Conservation (phyloP, 1,140 invertebrate genomes). For the Mercenaria mercenaria region DNA sequence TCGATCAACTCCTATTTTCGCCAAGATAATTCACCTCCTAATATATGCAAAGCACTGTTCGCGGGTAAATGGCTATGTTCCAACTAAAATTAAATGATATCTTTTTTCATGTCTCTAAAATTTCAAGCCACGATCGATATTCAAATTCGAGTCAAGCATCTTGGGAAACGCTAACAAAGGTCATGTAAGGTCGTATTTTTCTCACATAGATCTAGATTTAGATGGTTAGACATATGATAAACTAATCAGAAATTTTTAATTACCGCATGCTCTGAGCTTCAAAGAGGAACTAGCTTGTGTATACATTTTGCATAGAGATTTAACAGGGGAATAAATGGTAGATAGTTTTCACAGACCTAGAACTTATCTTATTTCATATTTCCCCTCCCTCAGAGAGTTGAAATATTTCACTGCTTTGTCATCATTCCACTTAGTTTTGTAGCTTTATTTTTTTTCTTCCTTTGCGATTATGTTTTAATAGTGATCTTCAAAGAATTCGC, state of each 20-base stretch:
- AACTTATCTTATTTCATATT: slow-evolving; percentile 59
- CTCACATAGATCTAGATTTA: slow-evolving; percentile 64
- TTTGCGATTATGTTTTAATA: slow-evolving; percentile 29
- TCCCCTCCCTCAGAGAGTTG: slow-evolving; percentile 53
- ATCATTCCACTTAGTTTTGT: not conserved
- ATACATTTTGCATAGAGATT: slow-evolving; percentile 66
- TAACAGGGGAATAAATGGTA: slow-evolving; percentile 67
- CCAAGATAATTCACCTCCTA: slow-evolving; percentile 20
- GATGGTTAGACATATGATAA: slow-evolving; percentile 66
- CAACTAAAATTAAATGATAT: slow-evolving; percentile 54
- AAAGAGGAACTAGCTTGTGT: slow-evolving; percentile 61
- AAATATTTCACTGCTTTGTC: slow-evolving; percentile 46
- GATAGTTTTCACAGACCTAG: slow-evolving; percentile 50
- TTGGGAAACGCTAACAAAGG: slow-evolving; percentile 58
- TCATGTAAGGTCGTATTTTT: slow-evolving; percentile 60
- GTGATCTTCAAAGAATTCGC: slow-evolving; percentile 27
- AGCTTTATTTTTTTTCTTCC: not conserved
- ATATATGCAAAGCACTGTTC: slow-evolving; percentile 35
- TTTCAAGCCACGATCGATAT: slow-evolving; percentile 54
- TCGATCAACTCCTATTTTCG: slow-evolving; percentile 36
- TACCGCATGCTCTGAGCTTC: slow-evolving; percentile 59
- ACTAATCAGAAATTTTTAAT: slow-evolving; percentile 66
- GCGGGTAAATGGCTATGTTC: not conserved
- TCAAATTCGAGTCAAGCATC: slow-evolving; percentile 51
- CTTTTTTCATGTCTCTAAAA: slow-evolving; percentile 41